Conservation (phyloP, 2,797 vertebrate species). For the Fringilla coelebs region DNA sequence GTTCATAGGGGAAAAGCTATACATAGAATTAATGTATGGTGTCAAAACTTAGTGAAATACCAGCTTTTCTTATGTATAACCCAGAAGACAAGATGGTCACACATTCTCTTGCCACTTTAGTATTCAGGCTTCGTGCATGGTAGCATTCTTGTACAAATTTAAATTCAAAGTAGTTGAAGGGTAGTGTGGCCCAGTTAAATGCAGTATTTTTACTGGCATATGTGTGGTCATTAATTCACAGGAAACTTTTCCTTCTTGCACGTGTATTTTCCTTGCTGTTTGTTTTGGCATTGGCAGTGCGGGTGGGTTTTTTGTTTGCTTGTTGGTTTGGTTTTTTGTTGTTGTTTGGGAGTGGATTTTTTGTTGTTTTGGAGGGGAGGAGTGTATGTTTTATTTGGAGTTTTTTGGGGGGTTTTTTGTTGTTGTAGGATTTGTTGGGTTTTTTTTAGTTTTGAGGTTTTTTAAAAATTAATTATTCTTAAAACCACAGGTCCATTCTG, state of each 20-base stretch:
- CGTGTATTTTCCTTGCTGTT: not conserved
- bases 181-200: not conserved
- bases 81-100: not conserved
- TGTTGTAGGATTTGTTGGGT: not conserved
- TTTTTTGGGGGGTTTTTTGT: too few relatives aligned
- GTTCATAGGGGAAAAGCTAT: not conserved
- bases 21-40: not conserved
- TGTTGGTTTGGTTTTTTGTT: not conserved
- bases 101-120: not conserved
- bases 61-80: not conserved
- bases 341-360: not conserved
- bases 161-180: not conserved
- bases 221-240: not conserved
- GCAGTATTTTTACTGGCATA: not conserved
- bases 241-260: not conserved
- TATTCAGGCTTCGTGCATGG: not conserved
- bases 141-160: not conserved
- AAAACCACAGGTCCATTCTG: not conserved
- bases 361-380: too few relatives aligned
- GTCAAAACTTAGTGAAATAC: not conserved
- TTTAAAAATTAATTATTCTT: not conserved
- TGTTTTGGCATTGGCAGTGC: rapidly evolving
- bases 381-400: not conserved
- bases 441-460: not conserved
- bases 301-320: rapidly evolving